phyloP scores from a whole-genome alignment of 2,888 invertebrate species.

The Bugula neritina region DNA sequence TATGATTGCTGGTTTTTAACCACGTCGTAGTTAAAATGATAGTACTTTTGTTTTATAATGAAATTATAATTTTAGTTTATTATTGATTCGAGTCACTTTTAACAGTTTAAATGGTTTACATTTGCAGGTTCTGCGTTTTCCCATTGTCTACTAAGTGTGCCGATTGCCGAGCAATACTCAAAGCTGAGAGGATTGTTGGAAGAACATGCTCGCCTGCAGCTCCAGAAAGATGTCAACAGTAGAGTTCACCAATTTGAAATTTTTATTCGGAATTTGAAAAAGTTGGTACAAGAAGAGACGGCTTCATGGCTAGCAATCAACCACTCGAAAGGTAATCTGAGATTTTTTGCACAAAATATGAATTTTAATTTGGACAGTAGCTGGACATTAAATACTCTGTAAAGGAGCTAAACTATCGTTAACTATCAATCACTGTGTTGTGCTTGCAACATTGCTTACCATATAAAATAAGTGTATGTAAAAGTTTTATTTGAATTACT shows the following conservation, averaged over 20 bases:
- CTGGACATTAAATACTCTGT: no score
- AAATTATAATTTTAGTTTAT: background rate
- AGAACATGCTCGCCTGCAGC: constrained; percentile 10
- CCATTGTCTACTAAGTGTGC: constrained; percentile 10
- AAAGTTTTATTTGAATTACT: no score
- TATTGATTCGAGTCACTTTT: no score
- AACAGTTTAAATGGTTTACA: no score
- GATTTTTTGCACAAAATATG: no score
- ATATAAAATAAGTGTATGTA: no score
- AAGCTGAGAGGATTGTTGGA: background rate
- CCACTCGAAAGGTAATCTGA: constrained; percentile 2
- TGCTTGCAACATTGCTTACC: no score
- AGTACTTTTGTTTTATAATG: background rate
- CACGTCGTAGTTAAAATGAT: background rate
- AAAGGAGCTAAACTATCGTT: no score
- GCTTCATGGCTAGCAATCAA: constrained; percentile 21
- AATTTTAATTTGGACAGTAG: no score
- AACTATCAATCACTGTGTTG: no score
- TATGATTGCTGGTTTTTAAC: background rate
- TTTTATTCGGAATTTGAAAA: constrained; percentile 19
- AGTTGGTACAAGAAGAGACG: constrained; percentile 20
- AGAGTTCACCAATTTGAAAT: constrained; percentile 25
- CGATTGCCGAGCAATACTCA: background rate
- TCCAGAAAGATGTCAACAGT: constrained; percentile 1
- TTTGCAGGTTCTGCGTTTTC: constrained; percentile 4